Base-by-base conservation (phyloP, 2,888 invertebrate genomes). In the Tipula confusa region DNA sequence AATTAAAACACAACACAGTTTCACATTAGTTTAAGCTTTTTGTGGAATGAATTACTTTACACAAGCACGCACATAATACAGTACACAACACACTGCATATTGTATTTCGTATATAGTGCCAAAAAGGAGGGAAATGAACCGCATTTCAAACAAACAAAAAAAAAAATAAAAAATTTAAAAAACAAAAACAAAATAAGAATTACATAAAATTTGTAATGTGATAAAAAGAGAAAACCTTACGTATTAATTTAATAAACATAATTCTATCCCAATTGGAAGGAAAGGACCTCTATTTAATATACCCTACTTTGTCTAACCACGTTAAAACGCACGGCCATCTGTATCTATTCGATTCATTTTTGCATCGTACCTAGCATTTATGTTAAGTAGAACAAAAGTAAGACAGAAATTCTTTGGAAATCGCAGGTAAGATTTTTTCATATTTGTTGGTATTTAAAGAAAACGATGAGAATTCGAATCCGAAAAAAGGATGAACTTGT, bases 261-360 rank as follows among this genome's bases (percentile, higher is more conserved):
- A 80, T 29, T 80, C 80, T 80, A 80, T 80, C 80, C 80, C 80
- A 80, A 80, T 80, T 80, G 80, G 80, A 80, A 29, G 80, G 80
- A 29, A 64, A 64, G 64, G 64, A 64, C 11, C 15, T 24, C 48
- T 48, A n/a, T 64, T 18, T 24, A 7, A 64, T 64, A 64, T 24
- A 64, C 2, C 24, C 9, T 11, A 9, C 64, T 64, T 24, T 64
- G 7, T 64, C 24, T 24, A 0, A 24, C 64, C 9, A 7, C 18
- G 11, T 3, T 9, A 64, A 24, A 9, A 24, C 13, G 2, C 11
- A 11, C 64, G 24, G 1, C 24, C 43, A 5, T 43, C 15, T 43
- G 15, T 36, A 36, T 7, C 7, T 36, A 9, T 11, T 9, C 9
- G 24, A 11, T 24, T 64, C 64, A 64, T 6, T 24, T 64, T 18